These are phyloP conservation scores for Gastrophysa polygoni DNA, from an alignment of 2,888 invertebrate species.

Conservation along the genomic window DNA sequence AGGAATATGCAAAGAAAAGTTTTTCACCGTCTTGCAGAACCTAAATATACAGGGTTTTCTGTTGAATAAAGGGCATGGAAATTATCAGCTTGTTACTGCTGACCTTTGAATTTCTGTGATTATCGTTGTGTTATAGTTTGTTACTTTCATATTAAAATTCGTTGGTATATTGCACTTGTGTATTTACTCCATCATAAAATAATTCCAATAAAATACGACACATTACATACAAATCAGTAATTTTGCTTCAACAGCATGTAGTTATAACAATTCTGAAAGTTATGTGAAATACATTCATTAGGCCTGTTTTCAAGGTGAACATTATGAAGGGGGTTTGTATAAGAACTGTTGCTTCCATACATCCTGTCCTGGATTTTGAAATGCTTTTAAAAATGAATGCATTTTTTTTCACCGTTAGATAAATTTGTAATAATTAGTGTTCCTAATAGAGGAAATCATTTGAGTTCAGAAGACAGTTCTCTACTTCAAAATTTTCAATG, in stretches of 20 bases:
- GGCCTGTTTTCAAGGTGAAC: not conserved
- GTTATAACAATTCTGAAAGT: not conserved
- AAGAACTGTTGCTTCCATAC: too few species aligned
- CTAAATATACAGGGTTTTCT: conserved; percentile 87
- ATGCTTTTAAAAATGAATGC: too few species aligned
- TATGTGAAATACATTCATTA: not conserved
- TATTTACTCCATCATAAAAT: not conserved
- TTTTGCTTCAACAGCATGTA: not conserved
- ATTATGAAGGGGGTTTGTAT: too few species aligned
- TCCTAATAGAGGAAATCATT: too few species aligned
- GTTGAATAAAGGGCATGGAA: conserved; percentile 71
- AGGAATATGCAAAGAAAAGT: conserved; percentile 68
- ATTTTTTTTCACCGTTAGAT: too few species aligned
- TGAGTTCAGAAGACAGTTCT: too few species aligned
- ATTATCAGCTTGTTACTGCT: conserved; percentile 47
- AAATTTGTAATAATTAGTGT: too few species aligned
- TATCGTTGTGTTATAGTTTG: not conserved
- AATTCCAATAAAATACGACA: not conserved
- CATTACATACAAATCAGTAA: not conserved
- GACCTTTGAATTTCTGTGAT: conserved; percentile 1
- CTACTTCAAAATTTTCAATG: too few species aligned
- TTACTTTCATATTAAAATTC: not conserved
- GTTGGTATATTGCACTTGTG: not conserved
- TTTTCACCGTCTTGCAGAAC: conserved; percentile 73
- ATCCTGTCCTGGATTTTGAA: too few species aligned